These are phyloP conservation scores for Andrena hattorfiana DNA, from an alignment of 2,888 invertebrate species.

Conservation along the genomic window DNA sequence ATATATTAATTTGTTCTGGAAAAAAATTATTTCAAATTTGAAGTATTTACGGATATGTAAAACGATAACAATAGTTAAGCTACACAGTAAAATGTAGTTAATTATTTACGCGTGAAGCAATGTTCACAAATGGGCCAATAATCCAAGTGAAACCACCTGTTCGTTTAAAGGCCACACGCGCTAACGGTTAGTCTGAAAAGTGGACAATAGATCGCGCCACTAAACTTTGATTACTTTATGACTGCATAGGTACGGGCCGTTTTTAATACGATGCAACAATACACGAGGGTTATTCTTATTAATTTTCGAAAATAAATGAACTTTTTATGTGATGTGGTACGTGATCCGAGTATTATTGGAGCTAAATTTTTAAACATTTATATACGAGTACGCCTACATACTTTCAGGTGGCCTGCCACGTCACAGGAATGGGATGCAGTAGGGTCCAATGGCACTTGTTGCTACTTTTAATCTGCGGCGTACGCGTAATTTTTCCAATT, in stretches of 20 bases:
- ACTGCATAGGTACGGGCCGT: neutral
- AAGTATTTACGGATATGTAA: neutral
- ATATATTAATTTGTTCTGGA: neutral
- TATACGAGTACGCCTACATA: neutral
- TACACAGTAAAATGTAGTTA: neutral
- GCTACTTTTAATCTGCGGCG: neutral
- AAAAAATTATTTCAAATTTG: neutral
- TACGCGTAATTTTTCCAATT: slow-evolving; percentile 6
- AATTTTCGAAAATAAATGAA: neutral
- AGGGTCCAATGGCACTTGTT: slow-evolving; percentile 20
- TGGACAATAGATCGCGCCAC: slow-evolving; percentile 53
- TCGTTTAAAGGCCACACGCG: neutral
- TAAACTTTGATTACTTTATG: slow-evolving; percentile 22
- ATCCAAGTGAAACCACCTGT: slow-evolving; percentile 45
- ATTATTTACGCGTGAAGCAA: neutral
- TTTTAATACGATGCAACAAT: neutral
- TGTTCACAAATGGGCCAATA: slow-evolving; percentile 22
- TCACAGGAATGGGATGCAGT: slow-evolving; percentile 22
- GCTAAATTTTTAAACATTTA: too few species aligned
- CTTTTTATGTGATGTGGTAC: neutral
- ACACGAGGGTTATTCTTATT: neutral
- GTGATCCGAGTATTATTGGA: neutral
- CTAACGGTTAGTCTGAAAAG: neutral
- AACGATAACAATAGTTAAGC: neutral
- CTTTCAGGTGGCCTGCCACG: slow-evolving; percentile 28